Evolutionary conservation across 1,140 invertebrate species (phyloP), one percentile per base, ranked within the genome.

Genomic region (Pseudoatta argentina): DNA sequence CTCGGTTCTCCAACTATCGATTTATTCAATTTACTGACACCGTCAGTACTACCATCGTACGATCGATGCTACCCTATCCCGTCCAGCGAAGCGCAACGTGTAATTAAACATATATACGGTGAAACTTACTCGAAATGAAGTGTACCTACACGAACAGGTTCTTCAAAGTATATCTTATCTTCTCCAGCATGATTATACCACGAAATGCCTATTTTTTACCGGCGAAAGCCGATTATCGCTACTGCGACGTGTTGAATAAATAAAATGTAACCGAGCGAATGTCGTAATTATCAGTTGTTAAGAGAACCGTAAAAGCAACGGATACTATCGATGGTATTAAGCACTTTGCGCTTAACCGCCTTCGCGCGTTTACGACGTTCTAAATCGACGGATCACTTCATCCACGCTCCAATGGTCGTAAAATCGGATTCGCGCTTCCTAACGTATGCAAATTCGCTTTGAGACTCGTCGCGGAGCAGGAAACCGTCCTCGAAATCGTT

Each of bases 321-420:
- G 39, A n/a, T 21, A 59, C 6, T 44, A 51, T 53, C 76, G 53
- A 16, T n/a, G 48, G n/a, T 14, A 71, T 73, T 64, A 73, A 59
- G 18, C 51, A 57, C 30, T 57, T 18, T 18, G 57, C 6, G 44
- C 72, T 72, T 75, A 79, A 73, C 27, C 59, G 75, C 59, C 61
- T 88, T 67, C 72, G 48, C 48, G 81, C 53, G 79, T 61, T 75
- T 88, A 88, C 61, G 67, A 89, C 67, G 53, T 24, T 82, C 53
- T 72, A 61, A 73, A 82, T 48, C 78, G 67, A 73, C 34, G 78
- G 66, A 82, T 73, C 67, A 39, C 69, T 73, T 72, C 34, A 82
- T 73, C 39, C 24, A 14, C 21, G n/a, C 51, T 34, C 34, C 16
- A 44, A 61, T 34, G 82, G 34, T 88, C 88, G 73, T 71, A 57